Evolutionary conservation across 2,797 vertebrate genomes (phyloP), one percentile per base, ranked within the genome.

Genomic region (Alca torda): DNA sequence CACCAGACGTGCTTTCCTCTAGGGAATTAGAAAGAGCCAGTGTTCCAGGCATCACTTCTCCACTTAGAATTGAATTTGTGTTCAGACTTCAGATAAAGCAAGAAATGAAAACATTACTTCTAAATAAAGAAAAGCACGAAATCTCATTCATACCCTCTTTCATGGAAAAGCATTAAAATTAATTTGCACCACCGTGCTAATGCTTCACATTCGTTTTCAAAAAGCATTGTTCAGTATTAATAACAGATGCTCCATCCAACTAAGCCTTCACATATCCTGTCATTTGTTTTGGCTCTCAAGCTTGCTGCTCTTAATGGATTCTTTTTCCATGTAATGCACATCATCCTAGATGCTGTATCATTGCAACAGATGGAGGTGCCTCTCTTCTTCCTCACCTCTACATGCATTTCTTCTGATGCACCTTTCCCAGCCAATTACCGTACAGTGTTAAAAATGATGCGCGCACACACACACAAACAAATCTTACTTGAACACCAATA

Each of bases 211-310:
- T 88, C 14, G 1, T 94, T 95, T 95, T 93, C 87, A 87, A 88
- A 94, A 94, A 93, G 53, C 86, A 46, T 56, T 68, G 69, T 24
- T 96, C 73, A 53, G 56, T 91, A 80, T 84, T 94, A 97, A 92
- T 89, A 95, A 94, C 92, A 95, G 92, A 95, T 87, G 87, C 70
- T 94, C 48, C 50, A 51, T 61, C 74, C 48, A 92, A 68, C 63
- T 92, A 85, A 94, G 92, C 82, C 76, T 90, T 97, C 82, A 89
- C 57, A 45, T 83, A 93, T 88, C 86, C 93, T 96, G 92, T 78
- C 73, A 82, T 91, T 96, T 96, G 65, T 83, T 96, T 84, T 78
- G 89, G 63, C 76, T 95, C 93, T 96, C 82, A 93, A 57, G 82
- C 69, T 88, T 76, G 67, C 63, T 88, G 60, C 50, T 90, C 74